These are phyloP conservation scores for Cygnus buccinator DNA, from an alignment of 2,113 vertebrate species.

Conservation along the genomic window DNA sequence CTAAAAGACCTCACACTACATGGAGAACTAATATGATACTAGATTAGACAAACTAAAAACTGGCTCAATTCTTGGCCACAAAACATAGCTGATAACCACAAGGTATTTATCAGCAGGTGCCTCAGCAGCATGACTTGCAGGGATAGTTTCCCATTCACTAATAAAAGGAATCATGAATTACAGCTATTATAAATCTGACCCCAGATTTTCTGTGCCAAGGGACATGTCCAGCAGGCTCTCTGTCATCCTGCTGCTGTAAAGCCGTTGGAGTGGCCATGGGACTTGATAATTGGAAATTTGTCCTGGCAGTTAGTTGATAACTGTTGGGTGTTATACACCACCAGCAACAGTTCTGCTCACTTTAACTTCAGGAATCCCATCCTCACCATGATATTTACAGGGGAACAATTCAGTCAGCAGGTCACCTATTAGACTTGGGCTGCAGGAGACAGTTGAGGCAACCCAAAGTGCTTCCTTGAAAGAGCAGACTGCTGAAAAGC, in stretches of 20 bases:
- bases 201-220: not conserved
- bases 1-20: not conserved
- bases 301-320: not conserved
- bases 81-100: not conserved
- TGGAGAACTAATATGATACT: not conserved
- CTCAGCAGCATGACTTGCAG: not conserved
- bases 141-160: not conserved
- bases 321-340: not conserved
- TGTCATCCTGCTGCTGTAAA: not conserved
- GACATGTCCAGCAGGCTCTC: not conserved
- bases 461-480: no score
- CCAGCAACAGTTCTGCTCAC: not conserved
- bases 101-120: not conserved
- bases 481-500: no score
- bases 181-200: not conserved
- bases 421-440: not conserved
- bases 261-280: rapidly evolving
- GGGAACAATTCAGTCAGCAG: not conserved
- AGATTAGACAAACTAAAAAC: not conserved
- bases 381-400: not conserved
- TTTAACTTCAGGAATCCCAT: not conserved
- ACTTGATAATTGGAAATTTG: not conserved
- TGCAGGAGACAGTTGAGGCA: not conserved
- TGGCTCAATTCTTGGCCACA: not conserved
- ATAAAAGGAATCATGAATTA: not conserved